Evolutionary conservation across 2,888 invertebrate genomes (phyloP), one percentile per base, ranked within the genome.

Genomic region (Branchipolynoe longqiensis): DNA sequence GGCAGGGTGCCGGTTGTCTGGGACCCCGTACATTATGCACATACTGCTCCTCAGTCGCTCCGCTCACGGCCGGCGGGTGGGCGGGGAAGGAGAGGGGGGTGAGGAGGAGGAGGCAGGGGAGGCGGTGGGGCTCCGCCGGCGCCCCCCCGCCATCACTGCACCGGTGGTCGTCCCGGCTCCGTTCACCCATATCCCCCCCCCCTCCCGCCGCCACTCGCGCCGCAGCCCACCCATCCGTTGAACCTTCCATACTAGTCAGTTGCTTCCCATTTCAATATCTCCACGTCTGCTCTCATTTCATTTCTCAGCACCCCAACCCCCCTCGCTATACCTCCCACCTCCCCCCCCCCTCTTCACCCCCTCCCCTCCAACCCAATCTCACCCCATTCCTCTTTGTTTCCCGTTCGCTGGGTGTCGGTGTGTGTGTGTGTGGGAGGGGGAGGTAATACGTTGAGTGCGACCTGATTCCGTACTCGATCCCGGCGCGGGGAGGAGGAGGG

Each of bases 1-100:
- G n/a, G n/a, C n/a, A n/a, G n/a, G n/a, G 48, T 48, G 48, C 48
- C 48, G 48, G 48, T 18, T 48, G 48, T 48, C 48, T 48, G 48
- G n/a, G n/a, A 8, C 69, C 69, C 18, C 38, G 14, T 69, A 69
- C 69, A 69, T 69, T 69, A 69, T 69, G 69, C 69, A 69, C 38
- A 69, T 69, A 69, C 69, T 69, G 36, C 58, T 58, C 25, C 8
- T 8, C n/a, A n/a, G n/a, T n/a, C n/a, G n/a, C n/a, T n/a, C n/a
- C n/a, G n/a, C n/a, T n/a, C n/a, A n/a, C n/a, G n/a, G n/a, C n/a
- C n/a, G n/a, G n/a, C n/a, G n/a, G n/a, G n/a, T n/a, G n/a, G n/a
- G n/a, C n/a, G n/a, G n/a, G n/a, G n/a, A n/a, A n/a, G n/a, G n/a
- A n/a, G n/a, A n/a, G n/a, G n/a, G n/a, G n/a, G n/a, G n/a, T n/a